Evolutionary conservation across 2,113 vertebrate species (phyloP), one percentile per base, ranked within the genome.

Genomic region (Camelus bactrianus): DNA sequence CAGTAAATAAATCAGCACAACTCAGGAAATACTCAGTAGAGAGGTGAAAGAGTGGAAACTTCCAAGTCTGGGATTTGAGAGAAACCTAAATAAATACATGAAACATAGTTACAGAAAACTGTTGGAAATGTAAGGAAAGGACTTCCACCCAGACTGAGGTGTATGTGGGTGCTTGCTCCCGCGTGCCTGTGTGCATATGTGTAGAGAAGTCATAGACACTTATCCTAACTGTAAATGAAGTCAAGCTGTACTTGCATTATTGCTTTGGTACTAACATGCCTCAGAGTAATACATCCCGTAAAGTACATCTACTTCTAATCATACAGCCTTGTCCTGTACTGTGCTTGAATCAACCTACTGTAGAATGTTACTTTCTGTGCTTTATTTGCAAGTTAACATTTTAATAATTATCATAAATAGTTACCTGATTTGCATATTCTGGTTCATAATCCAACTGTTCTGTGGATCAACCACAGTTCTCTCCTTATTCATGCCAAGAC

Each of bases 351-450:
- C 77, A 93, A 56, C 93, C 77, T 86, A 94, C 62, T 92, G 69
- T 97, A 77, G 42, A 60, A 58, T 92, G 48, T 77, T 77, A 92
- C 48, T 96, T 95, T 86, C 75, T 94, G 56, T 81, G 75, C 91
- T 97, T 96, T 96, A 97, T 97, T 94, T 97, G 91, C 97, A 97
- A 96, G 87, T 97, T 97, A 96, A 97, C 93, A 97, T 97, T 97
- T 97, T 96, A 97, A 95, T 97, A 97, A 96, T 97, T 97, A 97
- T 95, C 96, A 97, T 97, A 97, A 96, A 96, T 91, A 96, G 95
- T 97, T 90, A 89, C 73, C 79, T 94, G 79, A 96, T 95, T 97
- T 97, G 88, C 95, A 97, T 95, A 89, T 95, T 95, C 60, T 94
- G 84, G 91, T 97, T 96, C 60, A 95, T 97, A 96, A 97, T 97